Percentiles rank a stretch among this genome's conserved stretches.
Conservation (phyloP, 2,113 vertebrate genomes). For the Microtus richardsoni region DNA sequence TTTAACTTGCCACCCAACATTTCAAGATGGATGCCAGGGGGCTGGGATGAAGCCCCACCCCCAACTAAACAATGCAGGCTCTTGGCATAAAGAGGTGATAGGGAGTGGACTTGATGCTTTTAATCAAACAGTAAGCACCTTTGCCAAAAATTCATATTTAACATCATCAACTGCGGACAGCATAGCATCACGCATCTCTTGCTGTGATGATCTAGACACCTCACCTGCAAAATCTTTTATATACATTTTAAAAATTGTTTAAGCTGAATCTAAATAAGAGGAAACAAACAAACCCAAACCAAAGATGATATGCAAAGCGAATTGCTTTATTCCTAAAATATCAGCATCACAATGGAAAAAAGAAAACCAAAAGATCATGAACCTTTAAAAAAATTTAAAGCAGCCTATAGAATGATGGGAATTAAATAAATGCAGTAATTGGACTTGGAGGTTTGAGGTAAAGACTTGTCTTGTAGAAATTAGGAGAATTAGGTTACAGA, state of each 20-base stretch:
- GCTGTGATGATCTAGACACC: neutral
- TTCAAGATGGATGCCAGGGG: too few relatives aligned
- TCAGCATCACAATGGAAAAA: neutral
- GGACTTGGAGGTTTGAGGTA: neutral
- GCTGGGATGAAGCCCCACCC: too few relatives aligned
- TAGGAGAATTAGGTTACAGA: neutral
- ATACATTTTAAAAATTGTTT: neutral
- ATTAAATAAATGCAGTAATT: neutral
- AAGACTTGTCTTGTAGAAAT: neutral
- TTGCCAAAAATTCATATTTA: neutral
- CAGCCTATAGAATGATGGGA: neutral
- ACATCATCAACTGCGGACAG: neutral
- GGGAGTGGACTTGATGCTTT: too few relatives aligned
- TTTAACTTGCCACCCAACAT: too few relatives aligned
- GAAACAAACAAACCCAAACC: conserved; percentile 18
- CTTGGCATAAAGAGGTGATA: too few relatives aligned
- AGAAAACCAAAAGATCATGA: neutral
- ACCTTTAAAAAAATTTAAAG: neutral
- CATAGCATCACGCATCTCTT: neutral
- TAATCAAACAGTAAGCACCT: neutral
- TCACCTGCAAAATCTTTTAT: neutral
- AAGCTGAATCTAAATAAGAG: neutral
- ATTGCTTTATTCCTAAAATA: conserved; percentile 26
- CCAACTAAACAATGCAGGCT: too few relatives aligned
- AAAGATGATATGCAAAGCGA: neutral